Conservation (phyloP, 1,140 invertebrate genomes). For the Pararge aegeria region DNA sequence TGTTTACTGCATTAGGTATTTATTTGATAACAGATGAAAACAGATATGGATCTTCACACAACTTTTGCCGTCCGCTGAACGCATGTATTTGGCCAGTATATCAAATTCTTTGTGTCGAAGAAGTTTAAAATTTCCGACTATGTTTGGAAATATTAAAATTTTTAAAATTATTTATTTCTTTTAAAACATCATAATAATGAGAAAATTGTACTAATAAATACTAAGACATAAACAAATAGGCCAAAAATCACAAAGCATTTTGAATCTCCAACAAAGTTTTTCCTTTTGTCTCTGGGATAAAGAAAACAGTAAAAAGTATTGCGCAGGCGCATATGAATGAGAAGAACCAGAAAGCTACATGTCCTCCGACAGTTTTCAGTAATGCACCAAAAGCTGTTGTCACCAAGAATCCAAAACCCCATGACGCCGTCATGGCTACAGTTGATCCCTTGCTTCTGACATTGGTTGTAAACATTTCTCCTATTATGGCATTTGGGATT, state of each 20-base stretch:
- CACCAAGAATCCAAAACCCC: constrained; percentile 16
- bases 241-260: neutral
- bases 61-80: too few species aligned
- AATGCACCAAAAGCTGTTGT: constrained; percentile 78
- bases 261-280: constrained; percentile 79
- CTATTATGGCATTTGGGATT: constrained; percentile 17
- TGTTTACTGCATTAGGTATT: too few species aligned
- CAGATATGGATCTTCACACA: too few species aligned
- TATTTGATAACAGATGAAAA: too few species aligned
- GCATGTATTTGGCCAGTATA: too few species aligned
- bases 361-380: constrained; percentile 79
- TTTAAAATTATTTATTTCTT: too few species aligned
- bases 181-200: too few species aligned
- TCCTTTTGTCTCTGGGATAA: constrained; percentile 82
- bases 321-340: constrained; percentile 42
- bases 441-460: constrained; percentile 27
- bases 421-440: constrained; percentile 11
- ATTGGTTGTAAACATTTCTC: constrained; percentile 24
- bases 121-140: too few species aligned
- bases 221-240: too few species aligned
- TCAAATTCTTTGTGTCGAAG: too few species aligned
- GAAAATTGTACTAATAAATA: too few species aligned
- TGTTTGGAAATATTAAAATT: too few species aligned
- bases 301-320: constrained; percentile 71
- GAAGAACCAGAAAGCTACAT: constrained; percentile 59